These are phyloP conservation scores for Diaprepes abbreviatus DNA, from an alignment of 2,888 invertebrate genomes.

Conservation along the genomic window DNA sequence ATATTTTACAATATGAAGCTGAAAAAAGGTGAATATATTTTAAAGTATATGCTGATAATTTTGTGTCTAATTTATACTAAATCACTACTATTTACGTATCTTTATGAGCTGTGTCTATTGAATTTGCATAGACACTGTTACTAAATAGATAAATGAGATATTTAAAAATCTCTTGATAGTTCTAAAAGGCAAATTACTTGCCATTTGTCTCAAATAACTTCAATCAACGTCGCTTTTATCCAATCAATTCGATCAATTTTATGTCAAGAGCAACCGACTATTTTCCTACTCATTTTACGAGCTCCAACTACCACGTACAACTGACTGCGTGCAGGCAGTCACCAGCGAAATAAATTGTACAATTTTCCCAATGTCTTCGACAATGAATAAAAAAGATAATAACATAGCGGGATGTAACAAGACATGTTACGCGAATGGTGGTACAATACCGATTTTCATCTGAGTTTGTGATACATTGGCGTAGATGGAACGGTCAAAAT, in stretches of 20 bases:
- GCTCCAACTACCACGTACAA: slow-evolving; percentile 16
- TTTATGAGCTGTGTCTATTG: too few relatives aligned
- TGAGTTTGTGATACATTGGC: not conserved
- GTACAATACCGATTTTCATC: slow-evolving; percentile 15
- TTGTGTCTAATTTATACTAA: too few relatives aligned
- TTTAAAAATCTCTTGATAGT: too few relatives aligned
- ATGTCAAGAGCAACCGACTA: slow-evolving; percentile 1
- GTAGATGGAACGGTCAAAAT: not conserved
- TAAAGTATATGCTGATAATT: too few relatives aligned
- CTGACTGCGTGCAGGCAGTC: slow-evolving; percentile 7
- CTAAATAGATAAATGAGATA: too few relatives aligned
- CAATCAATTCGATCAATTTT: slow-evolving; percentile 11
- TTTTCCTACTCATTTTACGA: slow-evolving; percentile 7
- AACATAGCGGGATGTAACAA: slow-evolving; percentile 18
- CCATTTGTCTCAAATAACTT: slow-evolving; percentile 1
- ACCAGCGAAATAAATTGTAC: slow-evolving; percentile 9
- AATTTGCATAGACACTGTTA: too few relatives aligned
- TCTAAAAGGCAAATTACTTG: not conserved
- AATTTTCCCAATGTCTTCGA: slow-evolving; percentile 21
- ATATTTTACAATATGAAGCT: too few relatives aligned
- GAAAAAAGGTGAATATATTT: too few relatives aligned
- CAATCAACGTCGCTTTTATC: not conserved
- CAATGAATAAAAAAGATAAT: slow-evolving; percentile 26
- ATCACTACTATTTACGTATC: too few relatives aligned
- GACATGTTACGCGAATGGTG: slow-evolving; percentile 13